Conservation (phyloP, 2,888 invertebrate species). For the Dicyrtomina minuta region DNA sequence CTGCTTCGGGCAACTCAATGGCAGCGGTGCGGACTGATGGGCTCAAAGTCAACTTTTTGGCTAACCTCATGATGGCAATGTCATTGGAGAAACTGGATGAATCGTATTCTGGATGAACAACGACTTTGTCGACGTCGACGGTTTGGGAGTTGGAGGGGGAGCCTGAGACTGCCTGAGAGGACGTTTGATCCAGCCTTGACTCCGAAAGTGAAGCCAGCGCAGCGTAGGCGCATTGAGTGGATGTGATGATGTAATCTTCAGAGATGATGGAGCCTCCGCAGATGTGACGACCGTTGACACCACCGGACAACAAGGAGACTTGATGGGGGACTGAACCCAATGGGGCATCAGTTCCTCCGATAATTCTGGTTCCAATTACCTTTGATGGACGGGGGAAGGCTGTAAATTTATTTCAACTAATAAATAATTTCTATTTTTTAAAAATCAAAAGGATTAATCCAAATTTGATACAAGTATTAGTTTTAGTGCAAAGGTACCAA, state of each 20-base stretch:
- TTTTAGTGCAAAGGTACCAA: neutral
- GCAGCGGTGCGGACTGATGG: neutral
- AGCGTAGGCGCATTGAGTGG: conserved; percentile 24
- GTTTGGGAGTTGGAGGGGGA: neutral
- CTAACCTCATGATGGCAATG: conserved; percentile 9
- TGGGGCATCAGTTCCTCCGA: conserved; percentile 16
- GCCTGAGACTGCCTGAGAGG: too few species aligned
- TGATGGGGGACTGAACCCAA: conserved; percentile 20
- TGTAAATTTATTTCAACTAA: neutral
- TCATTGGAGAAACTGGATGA: neutral
- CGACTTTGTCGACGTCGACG: neutral
- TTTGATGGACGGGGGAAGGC: conserved; percentile 14
- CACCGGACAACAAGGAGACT: conserved; percentile 13
- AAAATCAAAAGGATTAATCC: neutral
- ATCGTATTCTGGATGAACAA: neutral
- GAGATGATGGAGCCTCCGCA: conserved; percentile 32
- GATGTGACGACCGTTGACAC: conserved; percentile 25
- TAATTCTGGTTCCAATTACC: conserved; percentile 3
- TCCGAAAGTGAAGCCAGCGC: neutral
- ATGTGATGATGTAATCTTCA: conserved; percentile 14
- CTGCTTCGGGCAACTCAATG: neutral
- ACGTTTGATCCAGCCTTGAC: conserved; percentile 7
- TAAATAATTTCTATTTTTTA: neutral
- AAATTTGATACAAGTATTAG: neutral
- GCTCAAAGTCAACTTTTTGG: neutral